Base-by-base conservation (phyloP, 2,797 vertebrate genomes). In the Peromyscus aztecus region DNA sequence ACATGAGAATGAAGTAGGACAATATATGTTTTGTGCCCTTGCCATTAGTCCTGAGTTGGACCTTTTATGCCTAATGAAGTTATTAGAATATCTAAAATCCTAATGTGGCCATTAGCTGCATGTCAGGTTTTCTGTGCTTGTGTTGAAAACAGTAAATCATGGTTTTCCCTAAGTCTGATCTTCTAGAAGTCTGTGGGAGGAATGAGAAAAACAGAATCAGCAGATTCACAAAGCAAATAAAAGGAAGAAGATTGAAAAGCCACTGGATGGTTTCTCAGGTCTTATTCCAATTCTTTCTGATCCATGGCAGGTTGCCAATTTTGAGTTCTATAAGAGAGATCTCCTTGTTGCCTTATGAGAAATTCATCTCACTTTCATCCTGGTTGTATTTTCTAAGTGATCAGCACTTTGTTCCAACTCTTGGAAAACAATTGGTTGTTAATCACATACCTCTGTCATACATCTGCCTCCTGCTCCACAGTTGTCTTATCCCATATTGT, bases 301-400 rank as follows among this genome's bases (percentile, higher is more conserved):
- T 49, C 6, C 6, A 2, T 59, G 23, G 67, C 23, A 94, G 27
- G 71, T 34, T 82, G 23, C 4, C 10, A 9, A 23, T 21, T 40
- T 59, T 92, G n/a, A 17, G 2, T 82, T 90, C 24, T 89, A 0
- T 88, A 61, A 84, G 24, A 91, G 27, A 93, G 3, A 61, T 52
- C 3, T 76, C 0, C 10, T 91, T 90, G 46, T 24, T 37, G n/a
- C 78, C 61, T 91, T 83, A 16, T 6, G 71, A 76, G 13, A 85
- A 4, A 49, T 91, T 59, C 77, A 85, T 85, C 13, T 24, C 34
- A 17, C 31, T 91, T 3, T 34, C 46, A 40, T 63, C 19, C 29
- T 31, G 78, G 43, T 90, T 95, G 80, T 91, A 91, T 84, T 93
- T 87, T 95, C 19, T 78, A 93, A 95, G 46, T 21, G 55, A 95